Percentiles rank a stretch among this genome's conserved stretches.
phyloP scores from a whole-genome alignment of 92 coral and sea anemone species.

The Heteractis magnifica region DNA sequence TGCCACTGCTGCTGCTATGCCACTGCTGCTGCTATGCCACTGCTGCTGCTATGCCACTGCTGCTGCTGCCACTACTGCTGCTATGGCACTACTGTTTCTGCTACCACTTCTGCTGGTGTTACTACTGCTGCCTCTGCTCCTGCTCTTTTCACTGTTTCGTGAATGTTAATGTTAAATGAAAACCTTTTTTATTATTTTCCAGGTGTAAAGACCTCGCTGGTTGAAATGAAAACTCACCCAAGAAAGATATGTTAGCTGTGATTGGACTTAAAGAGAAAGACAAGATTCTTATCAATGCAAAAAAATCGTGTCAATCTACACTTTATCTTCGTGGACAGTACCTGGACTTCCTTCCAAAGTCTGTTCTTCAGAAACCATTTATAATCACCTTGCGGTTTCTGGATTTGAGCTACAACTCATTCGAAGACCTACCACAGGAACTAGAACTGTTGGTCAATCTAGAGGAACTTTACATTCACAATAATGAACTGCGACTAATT shows the following conservation, averaged over 20 bases:
- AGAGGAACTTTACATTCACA: constrained; percentile 64
- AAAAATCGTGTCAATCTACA: constrained; percentile 64
- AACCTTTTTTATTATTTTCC: background rate
- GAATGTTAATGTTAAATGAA: no score
- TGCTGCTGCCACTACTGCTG: background rate
- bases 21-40: no score
- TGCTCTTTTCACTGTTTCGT: background rate
- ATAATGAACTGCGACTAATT: constrained; percentile 46
- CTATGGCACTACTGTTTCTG: background rate
- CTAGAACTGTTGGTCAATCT: constrained; percentile 44
- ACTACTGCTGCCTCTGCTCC: background rate
- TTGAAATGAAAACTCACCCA: constrained; percentile 24
- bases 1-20: no score
- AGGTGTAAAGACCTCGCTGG: background rate
- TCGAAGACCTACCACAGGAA: constrained; percentile 52
- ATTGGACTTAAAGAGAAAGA: constrained; percentile 71
- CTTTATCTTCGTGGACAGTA: constrained; percentile 73
- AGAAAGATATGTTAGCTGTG: constrained; percentile 72
- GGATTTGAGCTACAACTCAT: constrained; percentile 74
- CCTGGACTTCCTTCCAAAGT: constrained; percentile 47
- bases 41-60: no score
- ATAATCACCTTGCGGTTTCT: constrained; percentile 38
- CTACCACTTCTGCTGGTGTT: background rate
- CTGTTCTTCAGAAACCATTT: constrained; percentile 52
- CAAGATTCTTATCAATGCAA: constrained; percentile 70